phyloP scores from a whole-genome alignment of 1,140 invertebrate genomes.

The Caenorhabditis remanei region DNA sequence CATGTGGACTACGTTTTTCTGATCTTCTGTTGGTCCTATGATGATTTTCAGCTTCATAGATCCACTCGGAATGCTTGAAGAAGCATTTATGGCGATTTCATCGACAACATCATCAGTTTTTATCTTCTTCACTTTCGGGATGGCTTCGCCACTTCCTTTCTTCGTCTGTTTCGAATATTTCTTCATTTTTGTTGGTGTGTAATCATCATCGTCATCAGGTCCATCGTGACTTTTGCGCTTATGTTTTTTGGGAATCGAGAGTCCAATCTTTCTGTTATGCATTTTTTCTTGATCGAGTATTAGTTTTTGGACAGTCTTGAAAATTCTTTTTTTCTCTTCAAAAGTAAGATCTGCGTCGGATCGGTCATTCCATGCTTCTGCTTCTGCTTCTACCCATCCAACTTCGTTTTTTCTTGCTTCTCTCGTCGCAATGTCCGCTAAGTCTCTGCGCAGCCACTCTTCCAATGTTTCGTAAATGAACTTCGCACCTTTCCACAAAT shows the following conservation, averaged over 20 bases:
- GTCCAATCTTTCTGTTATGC: not conserved
- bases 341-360: not conserved
- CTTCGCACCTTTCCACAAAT: not conserved
- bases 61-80: not conserved
- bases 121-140: not conserved
- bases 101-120: not conserved
- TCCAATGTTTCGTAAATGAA: not conserved
- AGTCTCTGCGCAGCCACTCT: not conserved
- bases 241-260: not conserved
- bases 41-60: not conserved
- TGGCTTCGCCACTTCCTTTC: not conserved
- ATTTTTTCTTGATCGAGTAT: not conserved
- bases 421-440: not conserved
- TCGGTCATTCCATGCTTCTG: not conserved
- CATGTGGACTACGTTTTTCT: not conserved
- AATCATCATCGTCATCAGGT: slow-evolving; percentile 13
- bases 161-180: not conserved
- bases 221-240: slow-evolving; percentile 11
- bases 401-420: not conserved
- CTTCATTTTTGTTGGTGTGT: not conserved
- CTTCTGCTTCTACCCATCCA: not conserved
- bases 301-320: not conserved
- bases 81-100: not conserved
- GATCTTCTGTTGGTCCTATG: slow-evolving; percentile 8
- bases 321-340: slow-evolving; percentile 2